Evolutionary conservation across 2,797 vertebrate species (phyloP), one percentile per base, ranked within the genome.

Genomic region (Oceanodroma leucorhoa): DNA sequence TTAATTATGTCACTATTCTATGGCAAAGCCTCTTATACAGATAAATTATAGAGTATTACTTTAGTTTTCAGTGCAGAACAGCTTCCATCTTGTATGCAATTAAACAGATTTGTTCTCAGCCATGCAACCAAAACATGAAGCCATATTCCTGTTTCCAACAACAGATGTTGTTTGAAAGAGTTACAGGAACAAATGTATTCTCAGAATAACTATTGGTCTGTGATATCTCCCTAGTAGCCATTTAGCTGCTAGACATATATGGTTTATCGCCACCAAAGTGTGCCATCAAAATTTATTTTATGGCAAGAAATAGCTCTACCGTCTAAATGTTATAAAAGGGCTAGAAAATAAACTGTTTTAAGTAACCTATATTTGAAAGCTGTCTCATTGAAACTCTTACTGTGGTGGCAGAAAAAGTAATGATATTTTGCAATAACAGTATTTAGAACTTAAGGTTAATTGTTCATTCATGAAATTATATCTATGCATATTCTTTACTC

Each of bases 71-170:
- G 64, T 75, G 72, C 48, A 86, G 85, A 90, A 83, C 57, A 91
- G 18, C 36, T 93, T 93, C 73, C n/a, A 69, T 82, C 53, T 86
- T 88, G 69, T 36, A 66, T 72, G 36, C 50, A 90, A 79, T 90
- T 92, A 89, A 65, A 67, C 54, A 90, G 65, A 81, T 90, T 95
- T 96, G 61, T 94, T 96, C 87, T 93, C 50, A 94, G 55, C 62
- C 80, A 79, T 62, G 58, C 58, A 96, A 94, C 73, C 77, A 93
- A 95, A 94, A 65, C 87, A 83, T 40, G 53, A 89, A 92, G 46
- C 41, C 65, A 48, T 55, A 88, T 66, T 93, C 80, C 55, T 82
- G n/a, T 38, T 93, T 83, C 70, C 51, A 96, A 64, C 45, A 92
- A 75, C 72, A 95, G 95, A 75, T 91, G 84, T 70, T 91, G 14